Percentiles rank a stretch among this genome's conserved stretches.
These are phyloP conservation scores for Myotis vivesi DNA, from an alignment of 2,797 vertebrate genomes.

Conservation along the genomic window DNA sequence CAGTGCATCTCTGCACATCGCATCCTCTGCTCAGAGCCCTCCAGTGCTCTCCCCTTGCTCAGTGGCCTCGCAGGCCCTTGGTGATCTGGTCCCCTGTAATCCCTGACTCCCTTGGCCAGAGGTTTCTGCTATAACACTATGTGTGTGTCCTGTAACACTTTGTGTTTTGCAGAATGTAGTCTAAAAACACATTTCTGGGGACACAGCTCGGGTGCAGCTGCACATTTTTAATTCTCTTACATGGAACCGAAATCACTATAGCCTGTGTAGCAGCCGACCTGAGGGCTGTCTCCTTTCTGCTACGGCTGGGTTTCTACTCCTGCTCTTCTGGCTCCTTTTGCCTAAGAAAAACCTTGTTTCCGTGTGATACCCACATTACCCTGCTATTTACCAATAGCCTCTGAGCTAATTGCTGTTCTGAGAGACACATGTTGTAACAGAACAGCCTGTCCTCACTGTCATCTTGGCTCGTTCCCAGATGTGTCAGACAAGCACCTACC, in stretches of 20 bases:
- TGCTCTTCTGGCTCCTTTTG: background rate
- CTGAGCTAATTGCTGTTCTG: conserved; percentile 11
- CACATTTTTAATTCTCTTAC: background rate
- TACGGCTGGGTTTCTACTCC: background rate
- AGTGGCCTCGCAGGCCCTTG: background rate
- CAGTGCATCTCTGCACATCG: background rate
- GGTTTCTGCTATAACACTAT: background rate
- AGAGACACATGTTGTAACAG: conserved; percentile 19
- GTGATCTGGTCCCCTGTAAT: background rate
- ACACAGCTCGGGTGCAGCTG: background rate
- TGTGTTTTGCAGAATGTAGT: background rate
- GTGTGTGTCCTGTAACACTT: background rate
- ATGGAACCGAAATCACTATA: background rate
- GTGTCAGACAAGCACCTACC: background rate
- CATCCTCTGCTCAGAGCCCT: background rate
- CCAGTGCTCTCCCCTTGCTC: background rate
- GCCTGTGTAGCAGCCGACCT: background rate
- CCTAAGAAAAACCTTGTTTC: background rate
- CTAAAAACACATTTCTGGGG: background rate
- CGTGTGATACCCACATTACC: background rate
- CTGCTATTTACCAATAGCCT: conserved; percentile 4
- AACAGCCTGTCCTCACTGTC: background rate
- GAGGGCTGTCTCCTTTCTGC: background rate
- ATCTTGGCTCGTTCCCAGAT: background rate
- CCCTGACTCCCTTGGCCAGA: background rate